Percentiles rank a stretch among this genome's conserved stretches.
Conservation (phyloP, 1,140 invertebrate genomes). For the Belonocnema kinseyi region DNA sequence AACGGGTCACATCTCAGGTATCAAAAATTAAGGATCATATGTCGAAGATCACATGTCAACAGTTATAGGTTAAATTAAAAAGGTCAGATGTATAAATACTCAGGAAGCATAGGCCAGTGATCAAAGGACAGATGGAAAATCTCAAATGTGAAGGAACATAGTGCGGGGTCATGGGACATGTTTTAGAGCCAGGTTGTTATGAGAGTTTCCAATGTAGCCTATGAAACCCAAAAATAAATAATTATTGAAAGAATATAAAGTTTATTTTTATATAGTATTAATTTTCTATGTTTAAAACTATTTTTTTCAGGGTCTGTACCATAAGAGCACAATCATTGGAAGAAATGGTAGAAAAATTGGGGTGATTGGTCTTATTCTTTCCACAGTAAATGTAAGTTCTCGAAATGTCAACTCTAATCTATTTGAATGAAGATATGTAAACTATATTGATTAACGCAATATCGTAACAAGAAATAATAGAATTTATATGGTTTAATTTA, state of each 20-base stretch:
- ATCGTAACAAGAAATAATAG: not conserved
- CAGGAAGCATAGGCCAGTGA: conserved; percentile 67
- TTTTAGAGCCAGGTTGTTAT: too few species aligned
- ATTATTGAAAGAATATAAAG: too few species aligned
- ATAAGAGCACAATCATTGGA: conserved; percentile 79
- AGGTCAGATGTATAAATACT: too few species aligned
- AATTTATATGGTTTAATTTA: not conserved
- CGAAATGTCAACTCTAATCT: not conserved
- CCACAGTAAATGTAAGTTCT: conserved; percentile 81
- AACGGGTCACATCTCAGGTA: too few species aligned
- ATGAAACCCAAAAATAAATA: too few species aligned
- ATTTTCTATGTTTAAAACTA: not conserved
- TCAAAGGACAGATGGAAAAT: conserved; percentile 73
- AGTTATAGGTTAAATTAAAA: too few species aligned
- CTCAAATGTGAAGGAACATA: too few species aligned
- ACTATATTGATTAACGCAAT: not conserved
- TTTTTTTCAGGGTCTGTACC: conserved; percentile 71
- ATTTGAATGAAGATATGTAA: not conserved
- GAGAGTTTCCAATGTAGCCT: too few species aligned
- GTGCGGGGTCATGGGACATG: too few species aligned
- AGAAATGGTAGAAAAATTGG: conserved; percentile 82
- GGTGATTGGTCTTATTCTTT: conserved; percentile 87
- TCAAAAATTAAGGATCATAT: too few species aligned
- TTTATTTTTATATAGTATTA: not conserved
- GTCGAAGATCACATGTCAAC: too few species aligned